A percentile compares a stretch with the other conserved stretches of the same genome.
Evolutionary conservation across 2,113 vertebrate species (phyloP).

Genomic region (Paradoxurus hermaphroditus): DNA sequence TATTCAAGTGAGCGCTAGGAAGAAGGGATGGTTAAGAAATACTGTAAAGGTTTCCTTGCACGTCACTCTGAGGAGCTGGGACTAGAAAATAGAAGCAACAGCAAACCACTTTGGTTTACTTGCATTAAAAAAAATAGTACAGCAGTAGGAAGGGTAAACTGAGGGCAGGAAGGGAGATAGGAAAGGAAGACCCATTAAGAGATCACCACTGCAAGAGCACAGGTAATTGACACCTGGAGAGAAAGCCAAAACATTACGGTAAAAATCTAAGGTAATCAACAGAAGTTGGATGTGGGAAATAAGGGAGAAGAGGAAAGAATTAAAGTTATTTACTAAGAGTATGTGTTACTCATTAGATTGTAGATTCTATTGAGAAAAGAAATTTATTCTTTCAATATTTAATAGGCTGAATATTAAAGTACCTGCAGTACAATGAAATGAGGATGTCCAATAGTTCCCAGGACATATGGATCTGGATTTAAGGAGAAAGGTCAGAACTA

Average conservation of each 20-base stretch:
- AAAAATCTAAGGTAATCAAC: slow-evolving; percentile 4
- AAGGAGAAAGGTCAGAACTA: slow-evolving; percentile 5
- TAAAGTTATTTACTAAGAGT: slow-evolving; percentile 3
- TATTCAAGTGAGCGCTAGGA: not conserved
- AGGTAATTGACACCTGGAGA: not conserved
- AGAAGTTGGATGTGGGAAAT: slow-evolving; percentile 1
- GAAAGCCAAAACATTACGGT: not conserved
- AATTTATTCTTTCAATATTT: not conserved
- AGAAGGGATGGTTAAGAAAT: slow-evolving; percentile 11
- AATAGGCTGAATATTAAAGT: not conserved
- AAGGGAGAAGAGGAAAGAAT: not conserved
- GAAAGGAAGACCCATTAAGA: not conserved
- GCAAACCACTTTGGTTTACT: not conserved
- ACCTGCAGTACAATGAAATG: not conserved
- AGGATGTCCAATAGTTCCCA: not conserved
- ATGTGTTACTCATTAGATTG: not conserved
- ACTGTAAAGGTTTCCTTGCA: not conserved
- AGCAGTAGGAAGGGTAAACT: not conserved
- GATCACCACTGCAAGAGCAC: not conserved
- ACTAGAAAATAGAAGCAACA: not conserved
- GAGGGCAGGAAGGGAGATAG: not conserved
- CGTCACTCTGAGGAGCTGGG: not conserved
- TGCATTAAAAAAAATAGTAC: not conserved
- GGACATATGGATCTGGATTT: not conserved
- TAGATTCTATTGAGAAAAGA: not conserved